phyloP scores from a whole-genome alignment of 1,140 invertebrate species.

The Heliconius hewitsoni region DNA sequence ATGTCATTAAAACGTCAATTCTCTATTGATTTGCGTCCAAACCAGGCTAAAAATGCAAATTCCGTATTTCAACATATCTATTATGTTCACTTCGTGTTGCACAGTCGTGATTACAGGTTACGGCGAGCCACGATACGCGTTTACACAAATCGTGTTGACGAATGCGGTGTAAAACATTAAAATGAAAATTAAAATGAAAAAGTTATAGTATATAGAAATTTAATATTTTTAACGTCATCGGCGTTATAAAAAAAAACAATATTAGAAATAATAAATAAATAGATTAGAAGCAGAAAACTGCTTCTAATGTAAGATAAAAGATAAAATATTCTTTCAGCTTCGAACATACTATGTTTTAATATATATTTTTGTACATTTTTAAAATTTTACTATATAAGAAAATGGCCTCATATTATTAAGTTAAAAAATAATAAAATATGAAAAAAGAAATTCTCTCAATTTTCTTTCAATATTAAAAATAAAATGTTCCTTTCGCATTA shows the following conservation, averaged over 20 bases:
- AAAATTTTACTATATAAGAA: too few relatives aligned
- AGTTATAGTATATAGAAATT: too few relatives aligned
- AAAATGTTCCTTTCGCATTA: neutral
- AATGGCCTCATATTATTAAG: too few relatives aligned
- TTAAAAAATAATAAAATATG: too few relatives aligned
- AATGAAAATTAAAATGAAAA: neutral
- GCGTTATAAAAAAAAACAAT: too few relatives aligned
- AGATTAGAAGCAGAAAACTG: too few relatives aligned
- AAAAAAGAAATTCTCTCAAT: neutral
- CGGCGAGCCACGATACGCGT: conserved; percentile 17
- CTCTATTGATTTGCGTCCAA: conserved; percentile 18
- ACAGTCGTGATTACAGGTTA: conserved; percentile 18
- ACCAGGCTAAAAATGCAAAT: neutral
- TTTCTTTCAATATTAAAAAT: neutral
- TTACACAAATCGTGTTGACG: neutral
- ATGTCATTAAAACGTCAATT: conserved; percentile 1
- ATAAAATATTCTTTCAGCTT: too few relatives aligned
- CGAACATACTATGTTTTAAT: too few relatives aligned
- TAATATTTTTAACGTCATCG: too few relatives aligned
- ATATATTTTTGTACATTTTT: too few relatives aligned
- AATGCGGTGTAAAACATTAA: neutral
- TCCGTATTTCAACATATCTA: conserved; percentile 22
- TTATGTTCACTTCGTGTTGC: conserved; percentile 26
- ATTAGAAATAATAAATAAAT: too few relatives aligned
- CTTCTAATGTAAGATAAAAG: too few relatives aligned